phyloP scores from a whole-genome alignment of 2,113 vertebrate species.

The Chloroceryle aenea region DNA sequence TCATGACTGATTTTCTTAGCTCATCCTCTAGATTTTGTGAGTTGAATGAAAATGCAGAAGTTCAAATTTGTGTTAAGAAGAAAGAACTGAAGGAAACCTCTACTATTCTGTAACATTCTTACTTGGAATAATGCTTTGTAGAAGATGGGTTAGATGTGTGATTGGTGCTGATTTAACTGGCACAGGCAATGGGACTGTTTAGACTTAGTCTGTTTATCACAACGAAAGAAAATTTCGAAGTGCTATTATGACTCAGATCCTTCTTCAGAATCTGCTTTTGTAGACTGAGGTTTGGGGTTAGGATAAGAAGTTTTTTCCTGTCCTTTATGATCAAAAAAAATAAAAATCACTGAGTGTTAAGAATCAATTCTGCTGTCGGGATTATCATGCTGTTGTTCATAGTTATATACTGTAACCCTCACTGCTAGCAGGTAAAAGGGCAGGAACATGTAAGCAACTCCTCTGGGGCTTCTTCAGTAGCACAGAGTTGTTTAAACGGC shows the following conservation, averaged over 20 bases:
- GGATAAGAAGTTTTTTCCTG: neutral
- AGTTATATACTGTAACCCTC: neutral
- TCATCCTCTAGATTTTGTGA: constrained; percentile 14
- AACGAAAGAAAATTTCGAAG: neutral
- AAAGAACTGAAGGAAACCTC: neutral
- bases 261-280: neutral
- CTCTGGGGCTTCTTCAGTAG: neutral
- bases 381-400: neutral
- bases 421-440: neutral
- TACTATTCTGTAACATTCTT: constrained; percentile 25
- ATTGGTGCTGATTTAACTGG: neutral
- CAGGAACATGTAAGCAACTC: neutral
- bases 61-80: constrained; percentile 11
- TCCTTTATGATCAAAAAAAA: neutral
- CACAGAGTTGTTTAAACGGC: neutral
- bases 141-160: neutral
- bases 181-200: neutral
- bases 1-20: constrained; percentile 1
- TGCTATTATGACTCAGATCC: neutral
- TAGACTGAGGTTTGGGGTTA: neutral
- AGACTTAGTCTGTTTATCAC: neutral
- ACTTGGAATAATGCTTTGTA: neutral
- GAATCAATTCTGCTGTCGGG: neutral
- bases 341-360: neutral
- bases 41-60: constrained; percentile 50